phyloP scores from a whole-genome alignment of 92 coral and sea anemone genomes.

The Virgularia gustaviana region DNA sequence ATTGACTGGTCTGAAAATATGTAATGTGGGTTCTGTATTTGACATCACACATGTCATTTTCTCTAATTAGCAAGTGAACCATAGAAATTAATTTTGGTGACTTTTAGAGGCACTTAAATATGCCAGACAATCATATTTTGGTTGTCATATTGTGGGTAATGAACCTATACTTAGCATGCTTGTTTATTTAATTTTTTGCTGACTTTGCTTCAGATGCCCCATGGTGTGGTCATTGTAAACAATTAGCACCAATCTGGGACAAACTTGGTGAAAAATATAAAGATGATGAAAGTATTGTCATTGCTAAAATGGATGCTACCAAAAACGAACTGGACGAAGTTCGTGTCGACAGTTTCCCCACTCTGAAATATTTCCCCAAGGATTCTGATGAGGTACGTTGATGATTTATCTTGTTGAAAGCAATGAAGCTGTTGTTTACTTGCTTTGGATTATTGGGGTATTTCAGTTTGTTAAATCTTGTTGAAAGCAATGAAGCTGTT shows the following conservation, averaged over 20 bases:
- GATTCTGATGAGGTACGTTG: slow-evolving; percentile 78
- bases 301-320: slow-evolving; percentile 98
- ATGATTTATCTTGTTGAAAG: background rate
- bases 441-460: too few relatives aligned
- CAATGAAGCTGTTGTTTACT: background rate
- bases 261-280: slow-evolving; percentile 89
- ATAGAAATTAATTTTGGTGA: too few relatives aligned
- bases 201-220: slow-evolving; percentile 77
- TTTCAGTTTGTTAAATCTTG: background rate
- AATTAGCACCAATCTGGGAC: slow-evolving; percentile 96
- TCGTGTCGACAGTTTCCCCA: slow-evolving; percentile 96
- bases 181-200: too few relatives aligned
- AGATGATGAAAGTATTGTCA: slow-evolving; percentile 77
- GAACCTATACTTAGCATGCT: too few relatives aligned
- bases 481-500: background rate
- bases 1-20: too few relatives aligned
- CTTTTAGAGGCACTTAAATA: background rate
- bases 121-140: too few relatives aligned
- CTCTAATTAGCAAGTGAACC: too few relatives aligned
- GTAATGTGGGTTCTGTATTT: too few relatives aligned
- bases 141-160: too few relatives aligned
- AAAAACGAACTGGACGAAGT: slow-evolving; percentile 95
- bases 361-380: slow-evolving; percentile 93
- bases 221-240: slow-evolving; percentile 99
- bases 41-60: too few relatives aligned